A percentile compares a stretch with the other conserved stretches of the same genome.
phyloP scores from a whole-genome alignment of 2,113 vertebrate species.

The Gavia stellata region DNA sequence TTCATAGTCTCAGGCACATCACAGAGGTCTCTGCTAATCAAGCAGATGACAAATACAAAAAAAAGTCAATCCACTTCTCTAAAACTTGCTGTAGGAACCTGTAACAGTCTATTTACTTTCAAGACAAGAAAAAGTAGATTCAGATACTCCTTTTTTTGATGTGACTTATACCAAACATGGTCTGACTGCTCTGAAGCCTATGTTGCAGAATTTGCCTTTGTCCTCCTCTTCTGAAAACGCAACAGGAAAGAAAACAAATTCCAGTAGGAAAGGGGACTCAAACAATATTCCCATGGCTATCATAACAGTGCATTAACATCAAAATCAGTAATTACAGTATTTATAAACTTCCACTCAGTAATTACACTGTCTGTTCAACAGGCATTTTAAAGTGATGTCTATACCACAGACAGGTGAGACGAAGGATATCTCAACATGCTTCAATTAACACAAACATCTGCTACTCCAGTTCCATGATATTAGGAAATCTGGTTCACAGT shows the following conservation, averaged over 20 bases:
- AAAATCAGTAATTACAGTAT: not conserved
- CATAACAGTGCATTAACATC: not conserved
- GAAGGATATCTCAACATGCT: not conserved
- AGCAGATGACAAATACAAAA: not conserved
- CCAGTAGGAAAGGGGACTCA: not conserved
- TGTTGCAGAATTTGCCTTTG: not conserved
- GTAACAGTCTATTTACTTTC: not conserved
- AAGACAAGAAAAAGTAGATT: not conserved
- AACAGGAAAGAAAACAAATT: not conserved
- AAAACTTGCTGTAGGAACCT: not conserved
- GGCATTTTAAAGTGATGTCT: not conserved
- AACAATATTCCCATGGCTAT: not conserved
- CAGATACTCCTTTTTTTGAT: not conserved
- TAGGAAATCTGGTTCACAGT: not conserved
- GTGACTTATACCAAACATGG: not conserved
- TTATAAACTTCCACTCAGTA: not conserved
- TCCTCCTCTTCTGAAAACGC: not conserved
- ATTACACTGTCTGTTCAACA: not conserved
- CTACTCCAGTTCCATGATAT: not conserved
- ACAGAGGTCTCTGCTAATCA: not conserved
- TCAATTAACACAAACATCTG: conserved; percentile 37
- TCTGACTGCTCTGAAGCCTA: not conserved
- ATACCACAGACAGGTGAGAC: not conserved
- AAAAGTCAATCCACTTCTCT: not conserved
- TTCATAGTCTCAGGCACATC: fast-evolving